phyloP scores from a whole-genome alignment of 1,140 invertebrate genomes.

The Periplaneta americana region DNA sequence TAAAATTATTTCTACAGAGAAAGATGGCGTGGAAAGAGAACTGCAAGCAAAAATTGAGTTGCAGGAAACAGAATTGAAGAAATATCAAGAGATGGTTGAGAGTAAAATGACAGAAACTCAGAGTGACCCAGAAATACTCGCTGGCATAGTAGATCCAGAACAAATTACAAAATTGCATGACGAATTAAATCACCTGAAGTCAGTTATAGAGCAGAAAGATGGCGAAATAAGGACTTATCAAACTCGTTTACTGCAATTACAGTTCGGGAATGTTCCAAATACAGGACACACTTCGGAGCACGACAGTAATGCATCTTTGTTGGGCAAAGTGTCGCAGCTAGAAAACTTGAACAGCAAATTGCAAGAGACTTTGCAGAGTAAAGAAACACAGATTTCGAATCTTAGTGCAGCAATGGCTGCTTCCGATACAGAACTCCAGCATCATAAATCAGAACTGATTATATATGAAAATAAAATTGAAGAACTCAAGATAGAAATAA shows the following conservation, averaged over 20 bases:
- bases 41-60: background rate
- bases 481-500: background rate
- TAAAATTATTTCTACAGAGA: background rate
- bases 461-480: background rate
- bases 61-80: background rate
- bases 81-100: background rate
- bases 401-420: background rate
- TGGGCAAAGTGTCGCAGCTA: background rate
- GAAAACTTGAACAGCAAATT: background rate
- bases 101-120: background rate
- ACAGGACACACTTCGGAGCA: background rate
- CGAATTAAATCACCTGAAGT: conserved; percentile 3
- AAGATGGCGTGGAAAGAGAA: background rate
- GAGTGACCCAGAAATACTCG: background rate
- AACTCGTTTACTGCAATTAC: conserved; percentile 8
- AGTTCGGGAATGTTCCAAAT: background rate
- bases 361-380: background rate
- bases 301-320: background rate
- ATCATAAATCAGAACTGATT: background rate
- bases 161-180: background rate
- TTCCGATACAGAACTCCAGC: background rate
- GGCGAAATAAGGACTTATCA: conserved; percentile 29
- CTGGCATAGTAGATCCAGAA: background rate
- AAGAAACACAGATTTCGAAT: background rate
- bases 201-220: conserved; percentile 35